Base-by-base conservation (phyloP, 2,797 vertebrate genomes). In the Cebuella pygmaea region DNA sequence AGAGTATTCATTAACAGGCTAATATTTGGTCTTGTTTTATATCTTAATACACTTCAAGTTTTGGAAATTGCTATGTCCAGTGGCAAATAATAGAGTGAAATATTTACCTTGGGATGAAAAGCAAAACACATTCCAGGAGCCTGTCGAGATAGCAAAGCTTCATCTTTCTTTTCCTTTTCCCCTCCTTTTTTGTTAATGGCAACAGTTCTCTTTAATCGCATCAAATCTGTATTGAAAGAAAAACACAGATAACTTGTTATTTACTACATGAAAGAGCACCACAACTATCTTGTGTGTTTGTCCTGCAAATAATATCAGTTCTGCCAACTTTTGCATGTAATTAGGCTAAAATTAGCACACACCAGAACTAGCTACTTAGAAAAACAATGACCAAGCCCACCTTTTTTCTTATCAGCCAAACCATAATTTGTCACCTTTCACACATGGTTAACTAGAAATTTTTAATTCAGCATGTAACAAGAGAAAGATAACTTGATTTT, bases 121-220 rank as follows among this genome's bases (percentile, higher is more conserved):
- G 99, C 99, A 9, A 99, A 99, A 96, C 99, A 99, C 98, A 99
- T 98, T 14, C 99, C 99, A 30, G 99, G 98, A 75, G 99, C 99
- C 90, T 99, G 98, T 1, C 93, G 97, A 24, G 99, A 99, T 92
- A 99, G 97, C 7, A 99, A 92, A 7, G 97, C 98, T 98, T 99
- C 98, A 0, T 96, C 97, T 94, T 98, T 99, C 93, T 97, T 98
- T 48, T 98, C 98, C 46, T 97, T 99, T 70, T 98, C 98, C 15
- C 52, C 94, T 27, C 84, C 89, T 27, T 79, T 96, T 78, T 88
- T 99, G 95, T 61, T 98, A 92, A 55, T 98, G 57, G 94, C 76
- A 0, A 86, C 87, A 44, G 96, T 98, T 97, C 98, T 98, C 96
- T 98, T 99, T 88, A 99, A 97, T 97, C 98, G 99, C 99, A 99